Base-by-base conservation (phyloP, 37 sponge, comb jelly and placozoan species). In the Petrosia ficiformis region DNA sequence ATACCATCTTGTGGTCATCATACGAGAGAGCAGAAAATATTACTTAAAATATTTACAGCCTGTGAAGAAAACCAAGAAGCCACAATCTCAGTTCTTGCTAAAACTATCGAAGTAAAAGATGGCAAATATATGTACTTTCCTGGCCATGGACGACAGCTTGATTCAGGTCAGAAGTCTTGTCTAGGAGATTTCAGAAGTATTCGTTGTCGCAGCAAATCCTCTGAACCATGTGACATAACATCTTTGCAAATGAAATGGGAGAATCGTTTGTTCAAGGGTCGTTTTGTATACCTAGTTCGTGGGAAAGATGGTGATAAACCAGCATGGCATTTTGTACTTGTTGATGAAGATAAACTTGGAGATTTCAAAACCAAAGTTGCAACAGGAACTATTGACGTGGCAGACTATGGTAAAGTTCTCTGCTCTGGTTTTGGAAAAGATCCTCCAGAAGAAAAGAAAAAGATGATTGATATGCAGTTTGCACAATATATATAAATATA, bases 401-500 rank as follows among this genome's bases (percentile, higher is more conserved):
- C 75, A 35, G 68, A 82, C 38, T 91, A 82, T 86, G 92, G 92
- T 34, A 29, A 60, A 29, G 48, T 91, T 0, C 38, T 91, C 67
- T 63, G 44, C 38, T 82, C 79, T 52, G 92, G 92, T 19, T 91
- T 83, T 83, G 92, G 92, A 8, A 39, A 82, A 68, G 88, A 86
- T 31, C 92, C 92, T 52, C 87, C 86, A 35, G 54, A 48, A 48
- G 54, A 48, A 16, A 48, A 48, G 54, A 48, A 48, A 48, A 48
- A 48, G 16, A 10, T 19, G 54, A 48, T 48, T 19, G 16, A 48
- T 16, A 16, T 19, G 10, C 54, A 48, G 16, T 48, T 48, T 48
- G 54, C 10, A 48, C 54, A 48, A 48, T 48, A 16, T 48, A 19
- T 48, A 16, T 19, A 48, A 48, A 48, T n/a, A n/a, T n/a, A n/a